A percentile compares a stretch with the other conserved stretches of the same genome.
phyloP scores from a whole-genome alignment of 1,140 invertebrate species.

The Panulirus ornatus region DNA sequence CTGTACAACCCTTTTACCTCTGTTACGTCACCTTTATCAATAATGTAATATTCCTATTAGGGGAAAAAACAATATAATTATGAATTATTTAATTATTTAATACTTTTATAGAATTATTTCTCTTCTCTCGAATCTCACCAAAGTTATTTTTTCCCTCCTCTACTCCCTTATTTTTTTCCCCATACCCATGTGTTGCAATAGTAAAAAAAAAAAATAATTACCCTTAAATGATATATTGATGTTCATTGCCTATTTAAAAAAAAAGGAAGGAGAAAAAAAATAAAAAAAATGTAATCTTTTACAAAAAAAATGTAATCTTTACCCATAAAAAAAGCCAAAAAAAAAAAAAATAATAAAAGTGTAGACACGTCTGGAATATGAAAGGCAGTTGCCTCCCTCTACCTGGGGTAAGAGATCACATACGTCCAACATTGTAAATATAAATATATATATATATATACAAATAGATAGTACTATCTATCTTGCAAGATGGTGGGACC shows the following conservation, averaged over 20 bases:
- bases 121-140: neutral
- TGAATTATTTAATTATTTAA: neutral
- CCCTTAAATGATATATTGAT: constrained; percentile 15
- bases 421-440: too few species aligned
- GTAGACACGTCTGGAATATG: too few species aligned
- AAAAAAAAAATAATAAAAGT: too few species aligned
- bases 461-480: too few species aligned
- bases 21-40: neutral
- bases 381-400: too few species aligned
- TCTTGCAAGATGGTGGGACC: too few species aligned
- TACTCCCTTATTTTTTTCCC: neutral
- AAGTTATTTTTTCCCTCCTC: neutral
- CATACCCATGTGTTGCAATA: neutral
- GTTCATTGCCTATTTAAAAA: neutral
- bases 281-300: too few species aligned
- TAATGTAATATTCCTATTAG: neutral
- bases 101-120: neutral
- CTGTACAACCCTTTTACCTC: neutral
- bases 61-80: neutral
- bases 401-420: too few species aligned
- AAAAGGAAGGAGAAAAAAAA: constrained; percentile 2
- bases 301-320: too few species aligned
- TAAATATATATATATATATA: too few species aligned
- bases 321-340: too few species aligned
- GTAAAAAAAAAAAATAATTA: too few species aligned